phyloP scores from a whole-genome alignment of 2,888 invertebrate genomes.

The Hirtodrosophila trivittata region DNA sequence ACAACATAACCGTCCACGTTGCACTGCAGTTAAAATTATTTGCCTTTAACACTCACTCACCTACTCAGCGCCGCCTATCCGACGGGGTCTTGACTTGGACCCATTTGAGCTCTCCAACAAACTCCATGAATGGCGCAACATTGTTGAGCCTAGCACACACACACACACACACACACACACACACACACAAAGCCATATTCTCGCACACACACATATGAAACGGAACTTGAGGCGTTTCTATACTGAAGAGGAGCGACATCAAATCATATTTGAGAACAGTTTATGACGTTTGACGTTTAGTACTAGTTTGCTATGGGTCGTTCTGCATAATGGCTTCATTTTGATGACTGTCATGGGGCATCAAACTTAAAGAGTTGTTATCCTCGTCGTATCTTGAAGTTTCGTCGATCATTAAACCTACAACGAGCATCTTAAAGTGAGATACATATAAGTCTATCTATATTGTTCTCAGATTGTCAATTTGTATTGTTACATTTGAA shows the following conservation, averaged over 20 bases:
- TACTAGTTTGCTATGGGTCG: constrained; percentile 24
- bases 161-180: constrained; percentile 3
- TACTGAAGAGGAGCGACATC: constrained; percentile 42
- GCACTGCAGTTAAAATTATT: constrained; percentile 70
- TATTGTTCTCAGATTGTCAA: too few relatives aligned
- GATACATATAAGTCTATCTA: too few relatives aligned
- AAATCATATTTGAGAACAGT: constrained; percentile 51
- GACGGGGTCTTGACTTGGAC: constrained; percentile 59
- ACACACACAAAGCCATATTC: constrained; percentile 9
- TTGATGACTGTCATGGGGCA: constrained; percentile 32
- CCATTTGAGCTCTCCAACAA: constrained; percentile 10
- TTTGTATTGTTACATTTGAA: too few relatives aligned
- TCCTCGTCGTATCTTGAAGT: too few relatives aligned
- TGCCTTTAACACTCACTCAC: constrained; percentile 76
- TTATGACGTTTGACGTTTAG: constrained; percentile 52
- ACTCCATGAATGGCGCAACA: constrained; percentile 64
- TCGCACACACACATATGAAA: background rate
- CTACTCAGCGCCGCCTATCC: constrained; percentile 74
- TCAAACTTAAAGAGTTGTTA: background rate
- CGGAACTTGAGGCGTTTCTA: constrained; percentile 44
- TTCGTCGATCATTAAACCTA: too few relatives aligned
- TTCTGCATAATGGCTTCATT: constrained; percentile 48
- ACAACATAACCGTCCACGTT: constrained; percentile 26
- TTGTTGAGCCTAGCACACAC: constrained; percentile 35
- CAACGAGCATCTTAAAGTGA: too few relatives aligned